Evolutionary conservation across 2,797 vertebrate species (phyloP), one percentile per base, ranked within the genome.

Genomic region (Pitangus sulphuratus): DNA sequence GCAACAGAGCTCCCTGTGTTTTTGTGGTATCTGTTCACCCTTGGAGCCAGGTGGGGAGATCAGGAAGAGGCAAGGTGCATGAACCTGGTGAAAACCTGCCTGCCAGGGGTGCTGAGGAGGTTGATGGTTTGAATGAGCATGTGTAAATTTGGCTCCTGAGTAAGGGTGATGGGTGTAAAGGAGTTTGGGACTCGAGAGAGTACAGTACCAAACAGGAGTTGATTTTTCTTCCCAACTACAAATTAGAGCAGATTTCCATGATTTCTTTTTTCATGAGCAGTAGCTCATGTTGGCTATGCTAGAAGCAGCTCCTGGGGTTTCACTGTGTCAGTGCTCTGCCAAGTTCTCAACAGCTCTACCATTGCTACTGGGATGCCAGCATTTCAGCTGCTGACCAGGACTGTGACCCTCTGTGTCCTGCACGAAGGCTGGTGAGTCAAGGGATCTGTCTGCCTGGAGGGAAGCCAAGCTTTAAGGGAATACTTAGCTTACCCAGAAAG

Each of bases 221-320:
- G 40, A 25, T 61, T 92, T 87, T 95, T 65, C 15, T 84, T 78
- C 39, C 54, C 51, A 90, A 4, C 5, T 71, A 26, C 28, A 71
- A 75, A 71, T 42, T 31, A 33, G 9, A 72, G 31, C 25, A 47
- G 18, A 17, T 66, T 92, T 60, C 22, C 22, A 17, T 16, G 18
- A 57, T 14, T 69, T 57, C 5, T 66, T 70, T 79, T 58, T 45
- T 33, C 6, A 3, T 0, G 2, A 57, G n/a, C 24, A 71, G 26
- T 22, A 25, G 21, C 31, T 84, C 4, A 2, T 4, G 4, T 40
- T 21, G 0, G 1, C 25, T 14, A 3, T 50, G 33, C 31, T 56
- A 2, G 7, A 65, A 76, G 40, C 11, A 70, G 31, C 48, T 50
- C 24, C n/a, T 31, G 25, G 21, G 26, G 9, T 50, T 69, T 70